Conservation (phyloP, 2,113 vertebrate species). For the Otis tarda region DNA sequence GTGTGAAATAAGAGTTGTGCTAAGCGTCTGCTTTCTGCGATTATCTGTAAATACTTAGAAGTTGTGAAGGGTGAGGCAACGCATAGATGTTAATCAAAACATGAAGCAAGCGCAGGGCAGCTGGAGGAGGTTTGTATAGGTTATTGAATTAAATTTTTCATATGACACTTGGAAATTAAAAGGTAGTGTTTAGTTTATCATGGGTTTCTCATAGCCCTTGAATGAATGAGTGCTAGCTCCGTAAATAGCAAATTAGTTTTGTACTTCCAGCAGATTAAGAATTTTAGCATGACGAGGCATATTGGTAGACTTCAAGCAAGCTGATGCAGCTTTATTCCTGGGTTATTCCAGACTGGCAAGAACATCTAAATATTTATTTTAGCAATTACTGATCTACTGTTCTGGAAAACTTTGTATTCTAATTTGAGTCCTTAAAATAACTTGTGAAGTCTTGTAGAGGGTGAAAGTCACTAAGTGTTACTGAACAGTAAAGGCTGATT, state of each 20-base stretch:
- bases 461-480: background rate
- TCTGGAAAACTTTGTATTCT: background rate
- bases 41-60: rapidly evolving
- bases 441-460: background rate
- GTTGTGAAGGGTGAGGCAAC: background rate
- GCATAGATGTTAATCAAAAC: background rate
- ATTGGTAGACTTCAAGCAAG: background rate
- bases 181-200: background rate
- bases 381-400: background rate
- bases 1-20: rapidly evolving
- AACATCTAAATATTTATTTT: background rate
- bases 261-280: background rate
- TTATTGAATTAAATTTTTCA: background rate
- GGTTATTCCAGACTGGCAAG: background rate
- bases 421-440: background rate
- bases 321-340: background rate
- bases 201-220: background rate
- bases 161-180: background rate
- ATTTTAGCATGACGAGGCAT: rapidly evolving
- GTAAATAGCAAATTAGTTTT: background rate
- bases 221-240: background rate
- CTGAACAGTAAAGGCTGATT: background rate
- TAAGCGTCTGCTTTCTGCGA: rapidly evolving
- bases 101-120: background rate
- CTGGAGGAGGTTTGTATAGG: too few relatives aligned